A percentile compares a stretch with the other conserved stretches of the same genome.
Evolutionary conservation across 2,888 invertebrate genomes (phyloP).

Genomic region (Terebella lapidaria): DNA sequence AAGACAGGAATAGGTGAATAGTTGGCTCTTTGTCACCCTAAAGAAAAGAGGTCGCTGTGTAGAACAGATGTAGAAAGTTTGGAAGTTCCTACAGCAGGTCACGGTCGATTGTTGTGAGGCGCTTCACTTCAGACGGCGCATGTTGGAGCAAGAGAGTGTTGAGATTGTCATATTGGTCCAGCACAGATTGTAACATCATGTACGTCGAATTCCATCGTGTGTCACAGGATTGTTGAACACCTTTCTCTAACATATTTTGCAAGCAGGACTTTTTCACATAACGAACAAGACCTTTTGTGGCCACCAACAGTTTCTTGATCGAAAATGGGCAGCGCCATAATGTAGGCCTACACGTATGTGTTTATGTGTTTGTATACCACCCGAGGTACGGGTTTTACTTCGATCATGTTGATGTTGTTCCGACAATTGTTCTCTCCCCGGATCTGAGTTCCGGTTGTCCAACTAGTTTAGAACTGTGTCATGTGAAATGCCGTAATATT

Average conservation of each 20-base stretch:
- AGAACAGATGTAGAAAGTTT: not conserved
- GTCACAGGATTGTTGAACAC: not conserved
- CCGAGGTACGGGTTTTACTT: too few relatives aligned
- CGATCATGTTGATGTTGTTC: too few relatives aligned
- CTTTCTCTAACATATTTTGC: not conserved
- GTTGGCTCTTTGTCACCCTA: not conserved
- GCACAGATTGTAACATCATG: not conserved
- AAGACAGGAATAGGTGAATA: not conserved
- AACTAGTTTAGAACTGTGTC: too few relatives aligned
- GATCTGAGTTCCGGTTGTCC: too few relatives aligned
- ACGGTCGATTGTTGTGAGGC: not conserved
- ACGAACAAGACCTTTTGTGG: not conserved
- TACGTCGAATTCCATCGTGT: slow-evolving; percentile 1
- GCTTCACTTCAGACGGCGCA: not conserved
- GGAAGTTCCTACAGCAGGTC: not conserved
- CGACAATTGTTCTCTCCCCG: too few relatives aligned
- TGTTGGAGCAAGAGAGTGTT: not conserved
- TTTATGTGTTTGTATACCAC: too few relatives aligned
- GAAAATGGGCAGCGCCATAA: too few relatives aligned
- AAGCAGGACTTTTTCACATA: not conserved
- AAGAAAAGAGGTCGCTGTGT: not conserved
- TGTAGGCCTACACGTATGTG: too few relatives aligned
- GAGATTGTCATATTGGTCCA: not conserved
- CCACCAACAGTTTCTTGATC: not conserved
- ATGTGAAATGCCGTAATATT: too few relatives aligned